A percentile compares a stretch with the other conserved stretches of the same genome.
phyloP scores from a whole-genome alignment of 1,140 invertebrate species.

The Theocolax elegans region DNA sequence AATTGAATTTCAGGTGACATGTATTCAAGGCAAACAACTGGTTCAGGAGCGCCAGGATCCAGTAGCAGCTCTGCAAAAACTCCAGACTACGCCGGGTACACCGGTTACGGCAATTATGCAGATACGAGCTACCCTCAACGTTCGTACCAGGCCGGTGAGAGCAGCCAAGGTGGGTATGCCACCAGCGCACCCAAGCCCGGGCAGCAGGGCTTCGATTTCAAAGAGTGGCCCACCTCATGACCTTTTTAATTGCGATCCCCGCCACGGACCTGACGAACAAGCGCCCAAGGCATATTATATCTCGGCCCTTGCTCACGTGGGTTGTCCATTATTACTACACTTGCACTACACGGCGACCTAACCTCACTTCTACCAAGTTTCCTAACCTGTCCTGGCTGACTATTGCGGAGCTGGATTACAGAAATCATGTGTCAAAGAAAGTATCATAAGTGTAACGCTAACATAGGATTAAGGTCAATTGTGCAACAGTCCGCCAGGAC shows the following conservation, averaged over 20 bases:
- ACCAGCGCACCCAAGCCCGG: conserved; percentile 68
- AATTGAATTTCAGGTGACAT: conserved; percentile 67
- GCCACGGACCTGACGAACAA: conserved; percentile 48
- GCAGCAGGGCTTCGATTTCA: conserved; percentile 72
- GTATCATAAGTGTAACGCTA: conserved; percentile 37
- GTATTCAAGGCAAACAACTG: conserved; percentile 69
- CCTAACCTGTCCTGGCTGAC: conserved; percentile 26
- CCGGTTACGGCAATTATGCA: conserved; percentile 68
- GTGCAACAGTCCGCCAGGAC: conserved; percentile 38
- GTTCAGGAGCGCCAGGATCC: conserved; percentile 67
- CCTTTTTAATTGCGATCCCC: conserved; percentile 64
- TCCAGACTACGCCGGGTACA: conserved; percentile 66
- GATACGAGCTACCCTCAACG: conserved; percentile 67
- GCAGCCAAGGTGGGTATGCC: conserved; percentile 71
- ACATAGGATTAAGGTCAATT: conserved; percentile 38
- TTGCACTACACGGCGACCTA: too few species aligned
- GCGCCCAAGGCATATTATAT: conserved; percentile 48
- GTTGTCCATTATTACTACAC: conserved; percentile 52
- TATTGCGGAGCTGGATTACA: conserved; percentile 18
- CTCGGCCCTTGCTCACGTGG: conserved; percentile 59
- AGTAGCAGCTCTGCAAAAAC: conserved; percentile 68
- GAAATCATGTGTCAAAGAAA: conserved; percentile 42
- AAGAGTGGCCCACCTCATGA: conserved; percentile 73
- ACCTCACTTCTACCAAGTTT: too few species aligned
- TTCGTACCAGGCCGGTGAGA: conserved; percentile 66